Base-by-base conservation (phyloP, 1,140 invertebrate genomes). In the Caenorhabditis inopinata region DNA sequence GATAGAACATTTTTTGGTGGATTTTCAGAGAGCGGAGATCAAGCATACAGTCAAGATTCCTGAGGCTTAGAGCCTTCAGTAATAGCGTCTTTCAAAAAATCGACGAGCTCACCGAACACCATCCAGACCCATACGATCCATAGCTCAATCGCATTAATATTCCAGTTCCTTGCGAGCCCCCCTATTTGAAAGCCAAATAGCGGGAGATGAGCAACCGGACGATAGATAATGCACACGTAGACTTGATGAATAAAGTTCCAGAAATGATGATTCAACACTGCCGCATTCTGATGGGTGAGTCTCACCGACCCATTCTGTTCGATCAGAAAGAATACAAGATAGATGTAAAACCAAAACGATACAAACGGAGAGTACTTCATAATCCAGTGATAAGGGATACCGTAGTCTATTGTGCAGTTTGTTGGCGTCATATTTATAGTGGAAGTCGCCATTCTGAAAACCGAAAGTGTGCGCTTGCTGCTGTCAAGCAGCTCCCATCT, bases 41-140 rank as follows among this genome's bases (percentile, higher is more conserved):
- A n/a, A n/a, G 38, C 38, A 42, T 7, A 42, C 14, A 7, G 5
- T 5, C 38, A 42, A 42, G 14, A 42, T 14, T 42, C 38, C 38
- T 42, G 38, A 42, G n/a, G n/a, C 46, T 7, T 23, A n/a, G 14
- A 5, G n/a, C 14, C 27, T 32, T 58, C 6, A 3, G 4, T 1
- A 16, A 58, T 32, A 32, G n/a, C n/a, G n/a, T n/a, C 16, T 38
- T n/a, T 38, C 23, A 3, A 9, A 42, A 68, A 18, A 35, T 16
- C 35, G 9, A 32, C 16, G 4, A 68, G 38, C 58, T 68, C 32
- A 68, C 58, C 58, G n/a, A 68, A 68, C 18, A 38, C 58, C 27
- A 68, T 18, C 58, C 58, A 68, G 23, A 68, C 58, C 58, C 58
- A 68, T n/a, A 38, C 25, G 32, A 68, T 68, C 58, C 58, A 68